Evolutionary conservation across 30 jellyfish, hydroid and myxozoan species (phyloP).

Genomic region (Sanderia malayensis): DNA sequence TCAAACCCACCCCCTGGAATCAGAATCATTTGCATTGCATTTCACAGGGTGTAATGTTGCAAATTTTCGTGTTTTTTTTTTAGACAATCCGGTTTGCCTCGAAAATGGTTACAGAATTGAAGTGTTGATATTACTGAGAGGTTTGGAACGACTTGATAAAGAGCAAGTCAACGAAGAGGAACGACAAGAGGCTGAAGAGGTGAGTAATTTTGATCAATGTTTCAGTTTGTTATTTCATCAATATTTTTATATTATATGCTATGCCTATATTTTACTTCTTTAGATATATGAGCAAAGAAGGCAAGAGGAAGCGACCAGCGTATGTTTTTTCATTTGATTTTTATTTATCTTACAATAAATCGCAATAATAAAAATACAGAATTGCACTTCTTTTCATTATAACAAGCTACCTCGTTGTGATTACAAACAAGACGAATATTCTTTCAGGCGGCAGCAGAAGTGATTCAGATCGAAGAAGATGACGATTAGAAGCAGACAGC

Average conservation of each 20-base stretch:
- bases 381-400: background rate
- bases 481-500: constrained; percentile 28
- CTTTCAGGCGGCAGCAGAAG: constrained; percentile 43
- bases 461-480: constrained; percentile 51
- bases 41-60: too few species aligned
- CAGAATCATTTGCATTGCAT: too few species aligned
- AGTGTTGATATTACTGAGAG: constrained; percentile 67
- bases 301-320: constrained; percentile 57
- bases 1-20: too few species aligned
- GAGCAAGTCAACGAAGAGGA: constrained; percentile 83
- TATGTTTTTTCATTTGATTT: constrained; percentile 10
- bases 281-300: constrained; percentile 65
- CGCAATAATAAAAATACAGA: too few species aligned
- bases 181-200: constrained; percentile 96
- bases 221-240: background rate
- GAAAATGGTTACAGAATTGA: constrained; percentile 90
- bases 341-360: background rate
- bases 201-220: constrained; percentile 4
- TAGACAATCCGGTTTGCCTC: constrained; percentile 84
- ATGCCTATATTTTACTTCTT: background rate
- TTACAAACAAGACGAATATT: background rate
- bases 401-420: background rate
- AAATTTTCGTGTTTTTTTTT: too few species aligned
- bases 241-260: too few species aligned
- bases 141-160: constrained; percentile 89